Evolutionary conservation across 2,113 vertebrate species (phyloP).

Genomic region (Ceuthmochares aereus): DNA sequence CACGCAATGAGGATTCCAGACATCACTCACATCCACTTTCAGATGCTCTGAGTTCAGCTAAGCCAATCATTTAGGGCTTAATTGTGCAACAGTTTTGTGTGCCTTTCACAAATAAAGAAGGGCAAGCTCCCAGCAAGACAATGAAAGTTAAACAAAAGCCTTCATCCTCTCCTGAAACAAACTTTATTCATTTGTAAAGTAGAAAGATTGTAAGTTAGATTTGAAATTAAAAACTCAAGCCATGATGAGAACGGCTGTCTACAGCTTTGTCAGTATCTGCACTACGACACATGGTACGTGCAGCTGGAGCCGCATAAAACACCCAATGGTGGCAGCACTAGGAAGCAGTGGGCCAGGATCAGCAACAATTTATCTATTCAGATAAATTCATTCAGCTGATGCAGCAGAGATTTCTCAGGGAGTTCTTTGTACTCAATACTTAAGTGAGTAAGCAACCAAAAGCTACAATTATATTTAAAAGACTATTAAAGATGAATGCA

Average conservation of each 20-base stretch:
- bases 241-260: neutral
- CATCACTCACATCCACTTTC: neutral
- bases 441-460: neutral
- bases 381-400: neutral
- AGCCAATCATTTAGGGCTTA: neutral
- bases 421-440: neutral
- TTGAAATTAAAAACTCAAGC: neutral
- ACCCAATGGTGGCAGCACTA: rapidly evolving
- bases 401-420: neutral
- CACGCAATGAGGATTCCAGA: neutral
- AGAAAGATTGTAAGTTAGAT: neutral
- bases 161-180: neutral
- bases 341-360: rapidly evolving
- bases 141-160: neutral
- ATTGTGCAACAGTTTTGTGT: neutral
- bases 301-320: no score
- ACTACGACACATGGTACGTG: rapidly evolving
- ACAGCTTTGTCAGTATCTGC: neutral
- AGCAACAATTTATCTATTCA: neutral
- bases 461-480: neutral
- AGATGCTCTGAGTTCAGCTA: neutral
- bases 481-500: neutral
- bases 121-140: neutral
- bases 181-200: neutral
- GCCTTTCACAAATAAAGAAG: neutral